Evolutionary conservation across 2,797 vertebrate genomes (phyloP).

Genomic region (Sciaenops ocellatus): DNA sequence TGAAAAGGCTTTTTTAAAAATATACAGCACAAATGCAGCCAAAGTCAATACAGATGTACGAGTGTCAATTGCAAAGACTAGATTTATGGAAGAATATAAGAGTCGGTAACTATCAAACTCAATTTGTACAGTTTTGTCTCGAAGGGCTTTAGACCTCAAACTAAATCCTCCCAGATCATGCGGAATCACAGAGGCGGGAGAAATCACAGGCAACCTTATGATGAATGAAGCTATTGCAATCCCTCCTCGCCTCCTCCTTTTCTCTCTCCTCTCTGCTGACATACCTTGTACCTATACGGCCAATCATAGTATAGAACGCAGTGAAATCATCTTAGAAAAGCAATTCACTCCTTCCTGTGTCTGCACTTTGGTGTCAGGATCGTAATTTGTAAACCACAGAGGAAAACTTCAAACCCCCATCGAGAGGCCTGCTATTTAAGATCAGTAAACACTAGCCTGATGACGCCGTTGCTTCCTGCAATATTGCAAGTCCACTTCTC

Average conservation of each 20-base stretch:
- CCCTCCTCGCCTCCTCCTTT: constrained; percentile 66
- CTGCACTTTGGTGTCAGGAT: constrained; percentile 59
- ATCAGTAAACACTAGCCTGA: constrained; percentile 67
- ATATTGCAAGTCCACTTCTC: constrained; percentile 51
- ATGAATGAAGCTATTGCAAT: constrained; percentile 82
- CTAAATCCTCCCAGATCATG: constrained; percentile 79
- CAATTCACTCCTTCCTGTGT: constrained; percentile 56
- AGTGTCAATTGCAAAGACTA: constrained; percentile 54
- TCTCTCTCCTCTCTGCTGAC: constrained; percentile 69
- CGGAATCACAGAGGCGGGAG: constrained; percentile 76
- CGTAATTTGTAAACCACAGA: constrained; percentile 71
- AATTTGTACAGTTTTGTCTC: constrained; percentile 80
- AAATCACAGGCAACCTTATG: constrained; percentile 74
- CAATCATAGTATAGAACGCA: constrained; percentile 62
- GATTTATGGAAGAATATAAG: constrained; percentile 64
- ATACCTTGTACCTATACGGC: constrained; percentile 66
- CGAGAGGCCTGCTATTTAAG: constrained; percentile 65
- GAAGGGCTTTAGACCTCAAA: constrained; percentile 70
- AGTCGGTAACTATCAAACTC: constrained; percentile 74
- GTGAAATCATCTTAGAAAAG: constrained; percentile 66
- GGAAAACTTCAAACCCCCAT: constrained; percentile 41
- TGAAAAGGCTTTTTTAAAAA: constrained; percentile 35
- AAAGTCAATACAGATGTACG: constrained; percentile 53
- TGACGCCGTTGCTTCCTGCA: constrained; percentile 49
- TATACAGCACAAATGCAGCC: constrained; percentile 30